Evolutionary conservation across 64 coral and sea anemone species (phyloP).

Genomic region (Actinia tenebrosa): DNA sequence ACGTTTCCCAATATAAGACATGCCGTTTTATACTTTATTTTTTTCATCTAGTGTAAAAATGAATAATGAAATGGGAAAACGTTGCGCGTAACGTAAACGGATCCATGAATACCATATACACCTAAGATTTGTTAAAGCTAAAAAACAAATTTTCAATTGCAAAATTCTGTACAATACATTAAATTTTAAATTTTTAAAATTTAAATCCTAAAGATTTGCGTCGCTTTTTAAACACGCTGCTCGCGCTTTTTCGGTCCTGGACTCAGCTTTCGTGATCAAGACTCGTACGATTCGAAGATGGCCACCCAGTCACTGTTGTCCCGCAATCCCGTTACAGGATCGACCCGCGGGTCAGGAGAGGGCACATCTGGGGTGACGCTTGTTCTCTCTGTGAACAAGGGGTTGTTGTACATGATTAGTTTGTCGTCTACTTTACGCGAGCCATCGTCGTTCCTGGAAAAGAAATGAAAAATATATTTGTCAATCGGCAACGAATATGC

Average conservation of each 20-base stretch:
- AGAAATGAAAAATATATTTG: not conserved
- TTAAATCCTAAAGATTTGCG: too few species aligned
- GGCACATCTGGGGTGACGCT: not conserved
- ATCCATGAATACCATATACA: not conserved
- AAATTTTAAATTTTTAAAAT: not conserved
- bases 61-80: too few species aligned
- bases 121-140: not conserved
- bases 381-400: constrained; percentile 36
- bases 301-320: constrained; percentile 27
- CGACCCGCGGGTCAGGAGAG: not conserved
- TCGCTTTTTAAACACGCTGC: too few species aligned
- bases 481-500: too few species aligned
- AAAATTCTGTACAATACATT: not conserved
- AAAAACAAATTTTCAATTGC: not conserved
- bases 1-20: too few species aligned
- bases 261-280: not conserved
- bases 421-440: constrained; percentile 48
- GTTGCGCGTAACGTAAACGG: too few species aligned
- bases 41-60: too few species aligned
- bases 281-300: constrained; percentile 18
- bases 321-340: constrained; percentile 12
- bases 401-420: constrained; percentile 83
- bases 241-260: not conserved
- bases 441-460: constrained; percentile 47
- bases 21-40: too few species aligned